Percentiles rank a stretch among this genome's conserved stretches.
phyloP scores from a whole-genome alignment of 1,140 invertebrate species.

The Panagrolaimus sp. region DNA sequence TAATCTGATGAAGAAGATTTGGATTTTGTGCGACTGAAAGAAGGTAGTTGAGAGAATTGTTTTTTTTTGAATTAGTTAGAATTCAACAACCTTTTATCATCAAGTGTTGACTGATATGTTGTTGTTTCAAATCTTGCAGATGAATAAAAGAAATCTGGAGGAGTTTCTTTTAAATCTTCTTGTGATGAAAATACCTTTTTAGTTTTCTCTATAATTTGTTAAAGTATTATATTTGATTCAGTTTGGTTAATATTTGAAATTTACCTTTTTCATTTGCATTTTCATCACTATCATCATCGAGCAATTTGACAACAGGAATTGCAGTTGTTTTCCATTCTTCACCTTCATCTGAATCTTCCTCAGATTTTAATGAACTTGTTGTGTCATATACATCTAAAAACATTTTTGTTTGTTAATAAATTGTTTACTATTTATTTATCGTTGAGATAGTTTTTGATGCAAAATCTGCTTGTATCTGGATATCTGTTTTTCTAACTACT shows the following conservation, averaged over 20 bases:
- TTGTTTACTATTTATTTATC: too few species aligned
- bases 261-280: neutral
- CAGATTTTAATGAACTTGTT: neutral
- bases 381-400: neutral
- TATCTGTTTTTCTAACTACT: too few species aligned
- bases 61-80: neutral
- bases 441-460: too few species aligned
- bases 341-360: neutral
- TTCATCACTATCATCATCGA: neutral
- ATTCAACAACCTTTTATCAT: neutral
- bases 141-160: slow-evolving; percentile 8
- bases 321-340: neutral
- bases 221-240: too few species aligned
- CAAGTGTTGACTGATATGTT: neutral
- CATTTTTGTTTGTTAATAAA: too few species aligned
- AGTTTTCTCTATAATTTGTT: neutral
- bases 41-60: neutral
- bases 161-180: neutral
- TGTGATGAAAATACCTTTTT: slow-evolving; percentile 8
- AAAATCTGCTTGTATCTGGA: too few species aligned
- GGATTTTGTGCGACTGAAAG: neutral
- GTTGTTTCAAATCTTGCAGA: slow-evolving; percentile 9
- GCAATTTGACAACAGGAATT: neutral
- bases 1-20: neutral
- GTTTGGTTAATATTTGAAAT: too few species aligned